A percentile compares a stretch with the other conserved stretches of the same genome.
Evolutionary conservation across 2,797 vertebrate genomes (phyloP).

Genomic region (Melanotaenia maccullochi): DNA sequence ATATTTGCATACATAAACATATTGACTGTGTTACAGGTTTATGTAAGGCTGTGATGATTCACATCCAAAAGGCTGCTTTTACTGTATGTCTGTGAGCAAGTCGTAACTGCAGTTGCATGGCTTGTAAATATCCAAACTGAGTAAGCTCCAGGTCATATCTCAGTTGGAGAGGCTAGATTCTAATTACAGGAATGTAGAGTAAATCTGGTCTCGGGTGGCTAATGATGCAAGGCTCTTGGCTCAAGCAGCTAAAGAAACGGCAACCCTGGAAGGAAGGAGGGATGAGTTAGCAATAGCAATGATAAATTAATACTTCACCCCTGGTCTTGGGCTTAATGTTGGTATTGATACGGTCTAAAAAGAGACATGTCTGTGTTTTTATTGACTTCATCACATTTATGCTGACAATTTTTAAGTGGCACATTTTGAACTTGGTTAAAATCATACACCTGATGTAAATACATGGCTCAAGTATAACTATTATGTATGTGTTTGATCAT

Average conservation of each 20-base stretch:
- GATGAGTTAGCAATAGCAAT: conserved; percentile 7
- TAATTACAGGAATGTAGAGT: conserved; percentile 51
- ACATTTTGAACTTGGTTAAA: conserved; percentile 11
- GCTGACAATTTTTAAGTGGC: neutral
- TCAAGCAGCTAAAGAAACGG: conserved; percentile 28
- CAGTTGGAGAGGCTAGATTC: conserved; percentile 47
- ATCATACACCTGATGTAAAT: conserved; percentile 3
- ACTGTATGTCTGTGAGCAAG: conserved; percentile 13
- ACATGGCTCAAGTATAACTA: conserved; percentile 5
- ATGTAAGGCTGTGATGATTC: conserved; percentile 20
- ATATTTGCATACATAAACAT: neutral
- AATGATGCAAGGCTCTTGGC: conserved; percentile 38
- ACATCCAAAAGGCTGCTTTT: conserved; percentile 11
- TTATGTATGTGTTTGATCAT: neutral
- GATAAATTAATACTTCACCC: neutral
- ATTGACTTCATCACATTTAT: neutral
- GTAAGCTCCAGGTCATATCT: conserved; percentile 37
- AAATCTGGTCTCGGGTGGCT: conserved; percentile 41
- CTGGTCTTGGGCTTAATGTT: conserved; percentile 1
- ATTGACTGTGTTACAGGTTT: conserved; percentile 1
- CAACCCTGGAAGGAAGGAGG: conserved; percentile 5
- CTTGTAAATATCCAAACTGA: conserved; percentile 30
- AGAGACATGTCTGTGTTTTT: neutral
- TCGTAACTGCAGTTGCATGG: conserved; percentile 25
- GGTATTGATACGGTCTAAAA: neutral